Conservation (phyloP, 2,888 invertebrate genomes). For the Odiellus spinosus region DNA sequence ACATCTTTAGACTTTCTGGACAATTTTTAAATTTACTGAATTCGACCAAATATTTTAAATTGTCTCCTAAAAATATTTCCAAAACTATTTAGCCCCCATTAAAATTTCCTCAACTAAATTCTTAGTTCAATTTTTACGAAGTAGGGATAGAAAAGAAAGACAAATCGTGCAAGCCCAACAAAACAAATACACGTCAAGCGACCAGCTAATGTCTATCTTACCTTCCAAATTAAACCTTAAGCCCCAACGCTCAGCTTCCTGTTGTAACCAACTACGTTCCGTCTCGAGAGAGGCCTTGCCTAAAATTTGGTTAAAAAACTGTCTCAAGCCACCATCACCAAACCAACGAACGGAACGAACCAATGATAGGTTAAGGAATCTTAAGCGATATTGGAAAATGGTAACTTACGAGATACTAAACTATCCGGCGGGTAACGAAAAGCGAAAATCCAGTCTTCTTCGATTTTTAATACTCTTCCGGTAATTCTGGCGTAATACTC, state of each 20-base stretch:
- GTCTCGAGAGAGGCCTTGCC: slow-evolving; percentile 64
- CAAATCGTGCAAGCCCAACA: too few species aligned
- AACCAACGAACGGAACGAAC: not conserved
- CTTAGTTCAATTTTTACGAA: too few species aligned
- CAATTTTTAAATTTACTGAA: too few species aligned
- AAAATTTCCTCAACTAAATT: too few species aligned
- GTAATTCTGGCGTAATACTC: slow-evolving; percentile 90
- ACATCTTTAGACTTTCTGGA: too few species aligned
- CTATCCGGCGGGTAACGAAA: slow-evolving; percentile 69
- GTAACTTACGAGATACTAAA: slow-evolving; percentile 37
- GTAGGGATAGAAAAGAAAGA: too few species aligned
- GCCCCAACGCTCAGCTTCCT: slow-evolving; percentile 76
- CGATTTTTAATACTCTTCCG: slow-evolving; percentile 74
- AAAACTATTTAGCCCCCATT: too few species aligned
- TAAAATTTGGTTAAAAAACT: slow-evolving; percentile 7
- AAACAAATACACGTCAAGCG: too few species aligned
- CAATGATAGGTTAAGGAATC: not conserved
- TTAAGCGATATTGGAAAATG: not conserved
- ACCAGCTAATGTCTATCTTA: too few species aligned
- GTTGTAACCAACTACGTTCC: slow-evolving; percentile 76
- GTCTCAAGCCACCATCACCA: not conserved
- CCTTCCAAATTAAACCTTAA: slow-evolving; percentile 64
- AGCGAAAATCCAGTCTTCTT: slow-evolving; percentile 90
- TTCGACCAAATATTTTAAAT: too few species aligned
- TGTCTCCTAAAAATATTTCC: too few species aligned